These are phyloP conservation scores for Antechinus stuartii DNA, from an alignment of 2,113 vertebrate species.

Conservation along the genomic window DNA sequence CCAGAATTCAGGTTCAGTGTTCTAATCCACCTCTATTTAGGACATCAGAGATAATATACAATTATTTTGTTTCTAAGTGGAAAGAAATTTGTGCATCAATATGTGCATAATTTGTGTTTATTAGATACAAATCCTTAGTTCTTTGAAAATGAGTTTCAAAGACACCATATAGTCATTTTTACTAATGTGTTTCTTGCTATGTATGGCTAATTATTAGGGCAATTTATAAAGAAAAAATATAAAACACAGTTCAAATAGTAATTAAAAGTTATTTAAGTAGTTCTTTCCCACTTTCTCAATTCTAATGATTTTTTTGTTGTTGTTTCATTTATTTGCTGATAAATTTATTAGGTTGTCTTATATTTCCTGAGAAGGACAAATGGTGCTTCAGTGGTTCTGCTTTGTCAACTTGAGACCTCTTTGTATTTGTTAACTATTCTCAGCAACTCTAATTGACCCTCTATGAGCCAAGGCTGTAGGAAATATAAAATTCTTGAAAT, in stretches of 20 bases:
- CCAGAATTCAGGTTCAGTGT: not conserved
- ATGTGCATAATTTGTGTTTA: not conserved
- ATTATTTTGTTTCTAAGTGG: slow-evolving; percentile 2
- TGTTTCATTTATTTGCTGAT: not conserved
- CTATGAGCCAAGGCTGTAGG: not conserved
- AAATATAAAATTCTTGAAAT: slow-evolving; percentile 25
- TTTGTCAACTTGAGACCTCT: slow-evolving; percentile 15
- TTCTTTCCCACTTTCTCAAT: not conserved
- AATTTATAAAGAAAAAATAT: slow-evolving; percentile 23
- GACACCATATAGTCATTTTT: not conserved
- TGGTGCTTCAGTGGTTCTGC: slow-evolving; percentile 9
- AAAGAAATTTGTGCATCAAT: slow-evolving; percentile 25
- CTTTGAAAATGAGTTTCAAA: slow-evolving; percentile 23
- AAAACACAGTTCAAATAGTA: slow-evolving; percentile 36
- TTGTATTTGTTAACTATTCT: slow-evolving; percentile 15
- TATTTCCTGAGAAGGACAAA: not conserved
- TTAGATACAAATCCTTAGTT: not conserved
- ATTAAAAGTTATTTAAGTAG: slow-evolving; percentile 48
- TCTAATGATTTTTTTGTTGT: not conserved
- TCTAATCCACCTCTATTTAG: not conserved
- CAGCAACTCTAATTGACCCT: slow-evolving; percentile 47
- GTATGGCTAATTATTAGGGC: slow-evolving; percentile 31
- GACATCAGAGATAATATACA: slow-evolving; percentile 34
- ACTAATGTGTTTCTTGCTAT: slow-evolving; percentile 25
- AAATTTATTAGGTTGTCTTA: slow-evolving; percentile 22